These are phyloP conservation scores for Leguminivora glycinivorella DNA, from an alignment of 1,140 invertebrate species.

Conservation along the genomic window DNA sequence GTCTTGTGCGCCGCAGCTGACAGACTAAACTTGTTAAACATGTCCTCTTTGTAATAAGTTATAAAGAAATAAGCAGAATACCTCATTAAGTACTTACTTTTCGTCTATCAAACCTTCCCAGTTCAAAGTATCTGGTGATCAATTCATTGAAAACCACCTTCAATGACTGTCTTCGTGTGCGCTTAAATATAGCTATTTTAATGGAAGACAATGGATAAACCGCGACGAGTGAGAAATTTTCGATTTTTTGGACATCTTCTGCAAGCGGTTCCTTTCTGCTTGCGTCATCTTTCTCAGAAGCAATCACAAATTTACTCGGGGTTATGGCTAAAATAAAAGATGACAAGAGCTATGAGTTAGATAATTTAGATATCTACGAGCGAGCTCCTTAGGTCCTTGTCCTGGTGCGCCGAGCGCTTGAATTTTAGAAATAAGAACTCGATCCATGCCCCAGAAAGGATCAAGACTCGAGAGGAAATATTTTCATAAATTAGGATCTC, in stretches of 20 bases:
- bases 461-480: too few relatives aligned
- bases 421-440: too few relatives aligned
- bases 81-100: constrained; percentile 53
- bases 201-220: constrained; percentile 80
- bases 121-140: constrained; percentile 74
- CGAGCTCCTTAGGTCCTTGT: too few relatives aligned
- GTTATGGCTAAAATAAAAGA: constrained; percentile 73
- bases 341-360: too few relatives aligned
- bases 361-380: background rate
- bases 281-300: constrained; percentile 79
- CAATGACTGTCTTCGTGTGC: constrained; percentile 74
- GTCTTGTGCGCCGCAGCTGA: too few relatives aligned
- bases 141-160: constrained; percentile 80
- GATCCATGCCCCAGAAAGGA: too few relatives aligned
- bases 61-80: too few relatives aligned
- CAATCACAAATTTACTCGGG: constrained; percentile 79
- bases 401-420: too few relatives aligned
- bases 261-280: constrained; percentile 21
- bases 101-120: constrained; percentile 67
- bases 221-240: constrained; percentile 77
- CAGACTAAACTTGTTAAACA: too few relatives aligned
- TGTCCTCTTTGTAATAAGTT: background rate
- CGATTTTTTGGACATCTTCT: constrained; percentile 30
- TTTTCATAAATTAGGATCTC: too few relatives aligned
- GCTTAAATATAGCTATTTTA: constrained; percentile 80